A percentile compares a stretch with the other conserved stretches of the same genome.
phyloP scores from a whole-genome alignment of 1,140 invertebrate genomes.

The Bombus polaris region DNA sequence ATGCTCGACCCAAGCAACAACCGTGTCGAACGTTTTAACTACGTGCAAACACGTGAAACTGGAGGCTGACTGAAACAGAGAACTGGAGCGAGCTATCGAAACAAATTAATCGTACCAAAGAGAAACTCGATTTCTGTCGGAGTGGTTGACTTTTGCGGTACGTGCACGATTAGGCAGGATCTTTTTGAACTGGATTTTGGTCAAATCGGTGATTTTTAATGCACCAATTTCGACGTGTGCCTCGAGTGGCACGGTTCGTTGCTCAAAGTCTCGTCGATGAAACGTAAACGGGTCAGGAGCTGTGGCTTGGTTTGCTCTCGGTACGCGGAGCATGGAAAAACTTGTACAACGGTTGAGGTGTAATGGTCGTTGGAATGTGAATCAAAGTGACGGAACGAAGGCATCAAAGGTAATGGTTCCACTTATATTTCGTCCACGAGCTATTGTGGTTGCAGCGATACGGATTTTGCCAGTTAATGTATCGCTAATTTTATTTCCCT shows the following conservation, averaged over 20 bases:
- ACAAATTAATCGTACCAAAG: background rate
- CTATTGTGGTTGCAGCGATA: too few species aligned
- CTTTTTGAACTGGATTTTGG: background rate
- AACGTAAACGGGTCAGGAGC: background rate
- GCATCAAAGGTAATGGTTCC: background rate
- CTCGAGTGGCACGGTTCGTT: background rate
- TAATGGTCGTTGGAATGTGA: background rate
- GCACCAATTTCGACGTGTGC: background rate
- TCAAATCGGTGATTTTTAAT: background rate
- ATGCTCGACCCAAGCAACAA: constrained; percentile 34
- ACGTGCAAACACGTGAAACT: constrained; percentile 45
- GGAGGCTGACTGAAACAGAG: too few species aligned
- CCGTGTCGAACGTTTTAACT: constrained; percentile 18
- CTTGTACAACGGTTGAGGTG: too few species aligned
- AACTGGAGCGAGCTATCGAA: background rate
- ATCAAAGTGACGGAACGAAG: background rate
- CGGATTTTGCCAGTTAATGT: too few species aligned
- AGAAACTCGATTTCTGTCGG: background rate
- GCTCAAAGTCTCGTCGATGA: background rate
- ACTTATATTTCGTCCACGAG: too few species aligned
- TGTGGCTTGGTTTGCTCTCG: background rate
- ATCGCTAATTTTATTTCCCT: too few species aligned
- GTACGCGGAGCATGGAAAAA: background rate
- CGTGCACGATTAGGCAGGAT: background rate
- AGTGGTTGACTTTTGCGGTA: background rate